These are phyloP conservation scores for Tuberolachnus salignus DNA, from an alignment of 2,888 invertebrate species.

Conservation along the genomic window DNA sequence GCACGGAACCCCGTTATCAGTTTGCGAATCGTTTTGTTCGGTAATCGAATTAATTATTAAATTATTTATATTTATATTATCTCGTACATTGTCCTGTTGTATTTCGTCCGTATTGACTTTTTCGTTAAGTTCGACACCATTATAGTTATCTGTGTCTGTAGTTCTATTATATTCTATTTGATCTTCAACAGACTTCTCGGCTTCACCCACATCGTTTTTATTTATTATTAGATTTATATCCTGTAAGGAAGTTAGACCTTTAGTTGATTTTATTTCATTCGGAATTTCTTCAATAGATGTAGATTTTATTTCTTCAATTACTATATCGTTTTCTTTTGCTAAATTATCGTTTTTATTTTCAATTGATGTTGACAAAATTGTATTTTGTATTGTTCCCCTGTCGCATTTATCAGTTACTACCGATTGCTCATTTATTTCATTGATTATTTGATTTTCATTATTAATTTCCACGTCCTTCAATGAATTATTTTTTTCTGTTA, in stretches of 20 bases:
- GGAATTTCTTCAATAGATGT: neutral
- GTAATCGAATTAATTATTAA: neutral
- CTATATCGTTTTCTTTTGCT: neutral
- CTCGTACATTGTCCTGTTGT: neutral
- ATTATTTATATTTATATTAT: too few species aligned
- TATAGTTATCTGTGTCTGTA: neutral
- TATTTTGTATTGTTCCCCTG: neutral
- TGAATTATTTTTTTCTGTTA: neutral
- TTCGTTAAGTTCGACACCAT: too few species aligned
- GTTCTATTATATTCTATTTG: neutral
- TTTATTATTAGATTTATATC: neutral
- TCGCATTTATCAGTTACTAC: neutral
- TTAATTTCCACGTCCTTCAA: neutral
- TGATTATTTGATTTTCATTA: neutral
- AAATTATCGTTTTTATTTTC: neutral
- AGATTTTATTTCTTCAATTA: neutral
- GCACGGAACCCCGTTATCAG: neutral
- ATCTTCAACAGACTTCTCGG: neutral
- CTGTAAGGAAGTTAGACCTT: too few species aligned
- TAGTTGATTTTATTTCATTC: neutral
- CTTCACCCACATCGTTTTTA: too few species aligned
- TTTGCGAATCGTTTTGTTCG: neutral
- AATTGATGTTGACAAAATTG: too few species aligned
- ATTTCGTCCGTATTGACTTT: too few species aligned
- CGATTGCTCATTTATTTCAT: neutral